phyloP scores from a whole-genome alignment of 1,140 invertebrate genomes.

The Drosophila quadrilineata region DNA sequence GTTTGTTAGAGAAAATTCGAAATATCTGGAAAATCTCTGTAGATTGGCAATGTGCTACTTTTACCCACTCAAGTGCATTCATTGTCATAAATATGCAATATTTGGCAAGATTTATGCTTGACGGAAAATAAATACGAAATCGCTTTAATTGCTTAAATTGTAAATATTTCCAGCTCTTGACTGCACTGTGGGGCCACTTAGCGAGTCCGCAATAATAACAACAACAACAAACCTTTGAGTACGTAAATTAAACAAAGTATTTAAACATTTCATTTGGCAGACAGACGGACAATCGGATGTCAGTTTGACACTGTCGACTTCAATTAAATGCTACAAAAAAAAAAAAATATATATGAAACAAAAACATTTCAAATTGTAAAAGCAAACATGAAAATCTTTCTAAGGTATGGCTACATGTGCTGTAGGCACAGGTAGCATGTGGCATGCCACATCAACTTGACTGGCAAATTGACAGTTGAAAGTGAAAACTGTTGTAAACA shows the following conservation, averaged over 20 bases:
- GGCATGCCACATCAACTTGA: neutral
- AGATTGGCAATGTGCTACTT: slow-evolving; percentile 8
- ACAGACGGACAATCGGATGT: slow-evolving; percentile 3
- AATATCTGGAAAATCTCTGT: neutral
- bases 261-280: slow-evolving; percentile 45
- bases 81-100: slow-evolving; percentile 52
- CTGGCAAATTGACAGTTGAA: slow-evolving; percentile 22
- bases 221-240: slow-evolving; percentile 11
- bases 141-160: slow-evolving; percentile 28
- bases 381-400: slow-evolving; percentile 34
- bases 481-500: slow-evolving; percentile 13
- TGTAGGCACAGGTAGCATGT: slow-evolving; percentile 10
- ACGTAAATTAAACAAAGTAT: slow-evolving; percentile 14
- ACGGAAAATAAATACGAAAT: slow-evolving; percentile 23
- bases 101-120: slow-evolving; percentile 14
- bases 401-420: neutral
- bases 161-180: slow-evolving; percentile 15
- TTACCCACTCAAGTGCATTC: slow-evolving; percentile 40
- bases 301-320: slow-evolving; percentile 47
- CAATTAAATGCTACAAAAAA: slow-evolving; percentile 60
- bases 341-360: no score
- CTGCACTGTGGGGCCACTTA: slow-evolving; percentile 27
- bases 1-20: neutral
- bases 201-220: slow-evolving; percentile 27
- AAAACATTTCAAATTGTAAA: slow-evolving; percentile 66